Evolutionary conservation across 2,113 vertebrate genomes (phyloP), one percentile per base, ranked within the genome.

Genomic region (Coptodon bakossiorum): DNA sequence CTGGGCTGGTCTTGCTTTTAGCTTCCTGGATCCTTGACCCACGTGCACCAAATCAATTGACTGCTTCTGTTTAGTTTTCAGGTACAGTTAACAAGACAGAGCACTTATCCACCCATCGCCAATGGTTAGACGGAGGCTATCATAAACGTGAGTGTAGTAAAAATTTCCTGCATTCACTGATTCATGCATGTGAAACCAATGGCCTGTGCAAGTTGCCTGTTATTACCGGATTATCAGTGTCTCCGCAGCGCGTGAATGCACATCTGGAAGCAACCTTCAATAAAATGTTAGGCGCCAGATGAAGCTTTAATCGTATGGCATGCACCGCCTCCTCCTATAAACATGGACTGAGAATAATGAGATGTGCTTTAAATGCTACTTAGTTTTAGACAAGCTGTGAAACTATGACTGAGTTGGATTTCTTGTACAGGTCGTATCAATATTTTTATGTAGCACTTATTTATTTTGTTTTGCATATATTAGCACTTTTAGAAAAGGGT

Each of bases 211-310:
- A 34, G 45, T 52, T 19, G 45, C 27, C 29, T 34, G 48, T 81
- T 50, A 86, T 66, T 83, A 71, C 24, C n/a, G 5, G 31, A 36
- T 81, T 22, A 57, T 86, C 54, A 81, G 61, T 84, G 84, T 66
- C 59, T 59, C 71, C 36, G 22, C 54, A 76, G 82, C 48, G 48
- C 12, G 40, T 83, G 61, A 81, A 76, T 38, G 78, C 6, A 36
- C n/a, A 83, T 76, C 73, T 84, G 83, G 78, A 91, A 93, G 84
- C 71, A 88, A 68, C 36, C 80, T 53, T 87, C 52, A 83, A 86
- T 82, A 76, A 86, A 90, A 88, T 45, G 68, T 31, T 29, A 14
- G 90, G 89, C 81, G 59, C 87, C 89, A 78, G 71, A 80, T 83
- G 59, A 73, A 36, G 54, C 81, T 81, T 87, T 89, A 91, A 88